Evolutionary conservation across 2,797 vertebrate genomes (phyloP).

Genomic region (Phataginus tetradactyla): DNA sequence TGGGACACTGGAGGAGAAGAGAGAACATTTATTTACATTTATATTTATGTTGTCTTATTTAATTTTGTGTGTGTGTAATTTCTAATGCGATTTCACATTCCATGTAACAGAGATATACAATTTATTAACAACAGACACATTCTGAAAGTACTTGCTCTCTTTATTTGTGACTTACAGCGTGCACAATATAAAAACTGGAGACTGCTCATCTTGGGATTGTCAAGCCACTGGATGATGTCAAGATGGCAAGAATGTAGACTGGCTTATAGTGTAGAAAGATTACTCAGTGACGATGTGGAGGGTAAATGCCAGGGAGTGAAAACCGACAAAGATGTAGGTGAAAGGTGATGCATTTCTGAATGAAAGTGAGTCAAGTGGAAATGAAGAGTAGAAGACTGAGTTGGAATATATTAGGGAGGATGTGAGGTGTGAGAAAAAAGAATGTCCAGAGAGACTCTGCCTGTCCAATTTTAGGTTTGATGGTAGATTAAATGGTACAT

Average conservation of each 20-base stretch:
- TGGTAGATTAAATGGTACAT: neutral
- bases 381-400: neutral
- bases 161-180: neutral
- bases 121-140: neutral
- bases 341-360: neutral
- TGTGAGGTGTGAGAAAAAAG: neutral
- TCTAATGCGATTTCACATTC: neutral
- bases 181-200: neutral
- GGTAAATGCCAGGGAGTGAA: neutral
- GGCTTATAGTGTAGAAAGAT: neutral
- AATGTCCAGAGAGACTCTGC: neutral
- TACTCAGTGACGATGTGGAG: neutral
- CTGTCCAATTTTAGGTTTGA: neutral
- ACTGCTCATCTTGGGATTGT: neutral
- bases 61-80: neutral
- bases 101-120: neutral
- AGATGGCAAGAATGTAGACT: neutral
- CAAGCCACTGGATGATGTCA: neutral
- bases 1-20: neutral
- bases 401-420: neutral
- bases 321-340: neutral
- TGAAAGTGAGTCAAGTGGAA: neutral
- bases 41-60: neutral
- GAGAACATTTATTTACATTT: neutral
- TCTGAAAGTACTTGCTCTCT: neutral